Evolutionary conservation across 1,140 invertebrate species (phyloP).

Genomic region (Platorchestia sp.): DNA sequence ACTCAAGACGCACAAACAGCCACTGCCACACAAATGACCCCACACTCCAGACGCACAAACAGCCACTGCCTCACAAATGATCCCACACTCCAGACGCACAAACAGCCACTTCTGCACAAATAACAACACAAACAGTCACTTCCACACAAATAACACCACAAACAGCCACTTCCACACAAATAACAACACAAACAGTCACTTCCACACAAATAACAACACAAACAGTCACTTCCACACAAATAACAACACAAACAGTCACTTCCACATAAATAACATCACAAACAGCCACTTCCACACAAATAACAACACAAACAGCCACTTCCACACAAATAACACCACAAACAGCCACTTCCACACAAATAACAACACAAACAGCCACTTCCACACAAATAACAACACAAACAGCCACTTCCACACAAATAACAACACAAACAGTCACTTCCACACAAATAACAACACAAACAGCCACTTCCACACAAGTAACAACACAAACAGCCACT

Average conservation of each 20-base stretch:
- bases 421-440: neutral
- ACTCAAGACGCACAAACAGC: neutral
- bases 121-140: neutral
- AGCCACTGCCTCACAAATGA: neutral
- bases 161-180: no score
- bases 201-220: neutral
- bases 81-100: no score
- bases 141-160: neutral
- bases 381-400: neutral
- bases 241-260: no score
- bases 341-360: no score
- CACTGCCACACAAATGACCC: no score
- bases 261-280: no score
- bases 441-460: neutral
- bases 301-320: neutral
- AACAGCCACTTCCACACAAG: neutral
- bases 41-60: no score
- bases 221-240: neutral
- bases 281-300: neutral
- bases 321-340: neutral
- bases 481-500: no score
- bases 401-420: neutral
- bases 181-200: neutral
- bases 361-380: neutral
- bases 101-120: neutral